Evolutionary conservation across 37 sponge, comb jelly and placozoan species (phyloP).

Genomic region (Aplysina aerophoba): DNA sequence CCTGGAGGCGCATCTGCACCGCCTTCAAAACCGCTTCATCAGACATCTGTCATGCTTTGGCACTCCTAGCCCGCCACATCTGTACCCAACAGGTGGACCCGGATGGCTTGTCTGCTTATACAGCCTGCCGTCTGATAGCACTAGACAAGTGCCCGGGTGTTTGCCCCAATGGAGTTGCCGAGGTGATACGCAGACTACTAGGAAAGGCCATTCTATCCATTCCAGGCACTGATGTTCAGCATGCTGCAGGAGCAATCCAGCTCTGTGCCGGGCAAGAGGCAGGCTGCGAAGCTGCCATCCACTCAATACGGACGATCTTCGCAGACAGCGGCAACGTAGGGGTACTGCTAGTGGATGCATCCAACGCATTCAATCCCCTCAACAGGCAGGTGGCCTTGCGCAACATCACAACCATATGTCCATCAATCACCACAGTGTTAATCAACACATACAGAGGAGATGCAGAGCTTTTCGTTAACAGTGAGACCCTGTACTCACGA

Average conservation of each 20-base stretch:
- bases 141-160: no score
- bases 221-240: no score
- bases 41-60: neutral
- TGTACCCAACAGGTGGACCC: no score
- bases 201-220: no score
- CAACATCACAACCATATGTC: neutral
- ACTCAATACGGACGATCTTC: neutral
- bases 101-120: no score
- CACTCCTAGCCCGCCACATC: neutral
- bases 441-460: neutral
- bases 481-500: neutral
- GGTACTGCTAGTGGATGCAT: neutral
- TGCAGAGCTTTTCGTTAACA: neutral
- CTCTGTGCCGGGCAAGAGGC: no score
- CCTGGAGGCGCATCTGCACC: constrained; percentile 10
- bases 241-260: no score
- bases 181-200: no score
- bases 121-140: no score
- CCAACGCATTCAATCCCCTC: constrained; percentile 8
- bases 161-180: no score
- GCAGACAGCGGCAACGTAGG: neutral
- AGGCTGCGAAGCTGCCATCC: constrained; percentile 8
- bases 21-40: neutral
- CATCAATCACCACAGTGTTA: neutral
- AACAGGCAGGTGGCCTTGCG: neutral